These are phyloP conservation scores for Leptinotarsa lineolata DNA, from an alignment of 1,140 invertebrate species.

Conservation along the genomic window DNA sequence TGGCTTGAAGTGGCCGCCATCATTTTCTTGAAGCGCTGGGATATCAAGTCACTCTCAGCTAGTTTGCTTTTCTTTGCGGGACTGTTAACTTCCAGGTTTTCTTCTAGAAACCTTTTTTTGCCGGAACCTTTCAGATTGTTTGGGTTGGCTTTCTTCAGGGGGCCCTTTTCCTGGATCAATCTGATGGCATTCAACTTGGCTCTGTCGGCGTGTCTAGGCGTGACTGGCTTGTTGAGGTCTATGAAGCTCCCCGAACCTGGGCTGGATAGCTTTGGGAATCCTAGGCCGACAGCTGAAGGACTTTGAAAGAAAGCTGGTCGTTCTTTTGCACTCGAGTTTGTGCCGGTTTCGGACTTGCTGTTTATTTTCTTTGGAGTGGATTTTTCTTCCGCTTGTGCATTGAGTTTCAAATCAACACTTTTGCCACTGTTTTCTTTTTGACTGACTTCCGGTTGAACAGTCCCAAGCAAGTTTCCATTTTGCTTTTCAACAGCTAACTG, in stretches of 20 bases:
- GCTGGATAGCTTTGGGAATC: constrained; percentile 40
- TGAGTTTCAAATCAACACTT: background rate
- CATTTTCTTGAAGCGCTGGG: constrained; percentile 76
- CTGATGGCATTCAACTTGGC: constrained; percentile 73
- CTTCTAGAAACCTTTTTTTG: constrained; percentile 59
- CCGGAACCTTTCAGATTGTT: constrained; percentile 66
- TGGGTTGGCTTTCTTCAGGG: constrained; percentile 69
- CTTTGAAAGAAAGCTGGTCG: background rate
- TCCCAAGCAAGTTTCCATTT: background rate
- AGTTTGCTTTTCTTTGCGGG: constrained; percentile 59
- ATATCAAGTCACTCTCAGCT: constrained; percentile 58
- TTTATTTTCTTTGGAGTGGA: background rate
- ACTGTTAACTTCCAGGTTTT: constrained; percentile 56
- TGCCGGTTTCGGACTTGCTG: background rate
- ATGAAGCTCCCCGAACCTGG: constrained; percentile 49
- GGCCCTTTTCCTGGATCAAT: constrained; percentile 67
- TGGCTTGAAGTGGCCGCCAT: constrained; percentile 80
- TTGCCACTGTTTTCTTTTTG: background rate
- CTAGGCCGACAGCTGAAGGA: background rate
- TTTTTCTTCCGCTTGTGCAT: background rate
- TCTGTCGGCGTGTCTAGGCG: constrained; percentile 60
- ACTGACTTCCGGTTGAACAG: background rate
- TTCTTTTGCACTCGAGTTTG: background rate
- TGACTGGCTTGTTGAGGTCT: constrained; percentile 66
- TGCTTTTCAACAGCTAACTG: background rate